Base-by-base conservation (phyloP, 1,140 invertebrate genomes). In the Neuroterus valhalla region DNA sequence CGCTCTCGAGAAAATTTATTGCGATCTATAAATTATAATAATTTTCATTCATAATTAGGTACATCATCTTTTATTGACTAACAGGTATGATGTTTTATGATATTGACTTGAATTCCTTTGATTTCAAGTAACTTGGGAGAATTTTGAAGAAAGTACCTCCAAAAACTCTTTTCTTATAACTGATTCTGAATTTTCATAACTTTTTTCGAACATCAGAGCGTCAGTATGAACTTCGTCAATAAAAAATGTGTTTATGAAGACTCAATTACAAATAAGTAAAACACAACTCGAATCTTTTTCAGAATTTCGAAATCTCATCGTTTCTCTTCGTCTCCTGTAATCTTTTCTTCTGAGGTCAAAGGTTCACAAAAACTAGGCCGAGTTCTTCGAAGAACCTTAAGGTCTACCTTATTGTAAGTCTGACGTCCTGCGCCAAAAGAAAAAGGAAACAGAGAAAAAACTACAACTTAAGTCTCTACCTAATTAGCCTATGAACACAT, bases 401-500 rank as follows among this genome's bases (percentile, higher is more conserved):
- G 2, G 23, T 31, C 23, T 62, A 62, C 23, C 21, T 26, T n/a
- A n/a, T n/a, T n/a, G n/a, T n/a, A 76, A 81, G 70, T 67, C 74
- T 88, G 89, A 89, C 89, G 88, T 88, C 89, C 89, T 84, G 89
- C 89, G 88, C 75, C 89, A 89, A 87, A 79, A 78, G 76, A 84
- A 84, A 72, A 78, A 55, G 83, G 71, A 80, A 77, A 80, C 83
- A 79, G 76, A 82, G 84, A 85, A 73, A 74, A 66, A 78, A 74
- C 78, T 86, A 83, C 79, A 84, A 86, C 77, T 81, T 84, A 81
- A 84, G 69, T 67, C 72, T 79, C 69, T 77, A 78, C 78, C 76
- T 81, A 79, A 80, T 77, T 86, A 85, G 82, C 81, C 88, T 90
- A 90, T 90, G 89, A 90, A 90, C 89, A 90, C 89, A 90, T 90